Conservation (phyloP, 2,113 vertebrate genomes). For the Alligator mississippiensis region DNA sequence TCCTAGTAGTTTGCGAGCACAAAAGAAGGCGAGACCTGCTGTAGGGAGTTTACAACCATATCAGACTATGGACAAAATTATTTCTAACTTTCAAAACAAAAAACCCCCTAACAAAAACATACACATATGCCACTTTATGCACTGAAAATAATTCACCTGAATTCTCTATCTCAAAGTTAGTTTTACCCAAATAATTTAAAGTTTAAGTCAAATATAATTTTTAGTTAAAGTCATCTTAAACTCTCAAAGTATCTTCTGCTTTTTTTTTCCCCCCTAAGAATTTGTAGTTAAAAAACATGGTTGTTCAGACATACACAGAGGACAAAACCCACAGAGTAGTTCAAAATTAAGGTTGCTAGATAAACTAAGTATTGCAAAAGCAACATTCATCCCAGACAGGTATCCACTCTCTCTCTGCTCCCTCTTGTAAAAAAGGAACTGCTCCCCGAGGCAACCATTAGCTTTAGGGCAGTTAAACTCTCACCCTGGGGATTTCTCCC, state of each 20-base stretch:
- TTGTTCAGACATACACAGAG: background rate
- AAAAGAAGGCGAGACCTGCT: background rate
- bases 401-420: background rate
- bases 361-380: background rate
- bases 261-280: background rate
- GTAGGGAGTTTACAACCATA: background rate
- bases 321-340: background rate
- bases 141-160: background rate
- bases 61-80: background rate
- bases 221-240: background rate
- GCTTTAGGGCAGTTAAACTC: accelerated
- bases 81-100: background rate
- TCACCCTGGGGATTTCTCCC: background rate
- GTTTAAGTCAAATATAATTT: background rate
- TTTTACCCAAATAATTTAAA: too few species aligned
- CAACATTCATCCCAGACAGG: background rate
- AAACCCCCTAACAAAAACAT: background rate
- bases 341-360: background rate
- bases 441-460: background rate
- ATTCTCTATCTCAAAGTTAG: background rate
- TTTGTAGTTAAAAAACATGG: too few species aligned
- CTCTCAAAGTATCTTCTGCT: background rate
- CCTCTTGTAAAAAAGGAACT: background rate
- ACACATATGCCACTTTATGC: background rate
- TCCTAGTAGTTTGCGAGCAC: background rate